Conservation (phyloP, 2,888 invertebrate species). For the Lasioglossum morio region DNA sequence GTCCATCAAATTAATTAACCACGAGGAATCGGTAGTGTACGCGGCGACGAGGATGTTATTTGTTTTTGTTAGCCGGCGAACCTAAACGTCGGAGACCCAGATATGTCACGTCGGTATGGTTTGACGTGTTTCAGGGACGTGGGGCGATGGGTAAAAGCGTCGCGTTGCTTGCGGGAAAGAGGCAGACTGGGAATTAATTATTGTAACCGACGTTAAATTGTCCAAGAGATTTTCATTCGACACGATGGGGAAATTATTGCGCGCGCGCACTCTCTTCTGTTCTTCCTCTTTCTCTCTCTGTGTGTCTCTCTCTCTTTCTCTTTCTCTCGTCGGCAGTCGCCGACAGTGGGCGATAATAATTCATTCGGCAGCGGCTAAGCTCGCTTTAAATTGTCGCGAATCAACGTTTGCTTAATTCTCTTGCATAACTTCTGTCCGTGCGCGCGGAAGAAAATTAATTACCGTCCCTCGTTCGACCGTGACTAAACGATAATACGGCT, state of each 20-base stretch:
- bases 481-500: constrained; percentile 7
- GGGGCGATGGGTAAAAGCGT: background rate
- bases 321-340: background rate
- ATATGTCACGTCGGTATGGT: background rate
- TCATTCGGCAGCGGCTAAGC: constrained; percentile 12
- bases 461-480: background rate
- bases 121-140: background rate
- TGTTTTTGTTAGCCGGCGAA: background rate
- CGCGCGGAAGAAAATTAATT: constrained; percentile 18
- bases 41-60: background rate
- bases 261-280: no score
- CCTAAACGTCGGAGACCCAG: constrained; percentile 1
- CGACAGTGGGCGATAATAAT: constrained; percentile 15
- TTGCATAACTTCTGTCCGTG: constrained; percentile 6
- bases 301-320: no score
- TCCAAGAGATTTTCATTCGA: constrained; percentile 4
- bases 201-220: background rate
- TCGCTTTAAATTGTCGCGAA: constrained; percentile 20
- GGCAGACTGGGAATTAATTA: background rate
- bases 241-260: background rate
- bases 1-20: background rate
- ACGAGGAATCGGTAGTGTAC: background rate
- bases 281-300: no score
- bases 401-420: constrained; percentile 21
- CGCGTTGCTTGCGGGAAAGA: background rate